Evolutionary conservation across 2,797 vertebrate genomes (phyloP).

Genomic region (Neoniphon sammara): DNA sequence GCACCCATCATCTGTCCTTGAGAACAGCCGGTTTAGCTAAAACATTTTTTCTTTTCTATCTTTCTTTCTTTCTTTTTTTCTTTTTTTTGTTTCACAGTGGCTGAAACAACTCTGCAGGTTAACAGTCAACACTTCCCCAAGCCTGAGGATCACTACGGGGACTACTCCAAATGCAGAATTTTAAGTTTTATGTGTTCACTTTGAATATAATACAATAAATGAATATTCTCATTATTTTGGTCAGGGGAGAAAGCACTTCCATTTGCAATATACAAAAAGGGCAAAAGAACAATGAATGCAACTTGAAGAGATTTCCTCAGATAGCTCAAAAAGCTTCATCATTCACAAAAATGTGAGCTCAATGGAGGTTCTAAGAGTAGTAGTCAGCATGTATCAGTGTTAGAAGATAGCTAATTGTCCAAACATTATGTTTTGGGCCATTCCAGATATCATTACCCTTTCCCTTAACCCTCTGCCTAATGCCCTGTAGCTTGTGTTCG

Average conservation of each 20-base stretch:
- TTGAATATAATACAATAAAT: not conserved
- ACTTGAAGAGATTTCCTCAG: not conserved
- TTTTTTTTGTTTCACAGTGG: slow-evolving; percentile 31
- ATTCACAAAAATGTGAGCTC: not conserved
- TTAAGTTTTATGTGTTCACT: not conserved
- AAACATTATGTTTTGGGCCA: not conserved
- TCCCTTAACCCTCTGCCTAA: slow-evolving; percentile 9
- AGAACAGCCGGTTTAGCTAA: slow-evolving; percentile 43
- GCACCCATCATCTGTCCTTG: slow-evolving; percentile 63
- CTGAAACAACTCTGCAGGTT: slow-evolving; percentile 7
- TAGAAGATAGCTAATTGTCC: not conserved
- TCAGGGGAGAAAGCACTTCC: not conserved
- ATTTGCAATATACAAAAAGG: not conserved
- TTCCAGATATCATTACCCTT: slow-evolving; percentile 12
- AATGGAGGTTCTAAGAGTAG: not conserved
- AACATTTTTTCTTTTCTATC: slow-evolving; percentile 25
- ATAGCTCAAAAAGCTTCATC: not conserved
- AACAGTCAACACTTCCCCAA: not conserved
- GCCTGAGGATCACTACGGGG: not conserved
- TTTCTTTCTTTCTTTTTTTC: too few species aligned
- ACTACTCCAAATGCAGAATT: not conserved
- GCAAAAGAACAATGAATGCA: not conserved
- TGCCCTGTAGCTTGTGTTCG: slow-evolving; percentile 21
- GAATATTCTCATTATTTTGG: not conserved
- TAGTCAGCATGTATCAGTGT: not conserved